A percentile compares a stretch with the other conserved stretches of the same genome.
These are phyloP conservation scores for Drosophila phalerata DNA, from an alignment of 2,888 invertebrate species.

Conservation along the genomic window DNA sequence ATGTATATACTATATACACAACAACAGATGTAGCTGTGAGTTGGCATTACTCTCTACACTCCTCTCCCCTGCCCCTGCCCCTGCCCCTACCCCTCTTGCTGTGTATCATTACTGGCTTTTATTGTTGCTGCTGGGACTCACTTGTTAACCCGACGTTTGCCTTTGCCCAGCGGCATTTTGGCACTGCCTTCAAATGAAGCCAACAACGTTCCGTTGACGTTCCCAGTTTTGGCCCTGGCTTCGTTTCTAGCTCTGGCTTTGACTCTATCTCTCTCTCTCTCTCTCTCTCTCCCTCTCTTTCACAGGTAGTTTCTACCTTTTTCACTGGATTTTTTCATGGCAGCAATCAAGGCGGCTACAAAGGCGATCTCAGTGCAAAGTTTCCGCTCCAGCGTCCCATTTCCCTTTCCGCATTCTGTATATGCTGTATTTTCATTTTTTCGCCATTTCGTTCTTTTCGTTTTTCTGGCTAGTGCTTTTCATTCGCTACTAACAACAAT, in stretches of 20 bases:
- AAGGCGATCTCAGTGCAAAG: constrained; percentile 62
- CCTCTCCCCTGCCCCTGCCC: background rate
- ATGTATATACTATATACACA: too few species aligned
- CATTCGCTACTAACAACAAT: constrained; percentile 11
- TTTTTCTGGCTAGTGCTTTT: constrained; percentile 22
- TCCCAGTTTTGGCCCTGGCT: constrained; percentile 1
- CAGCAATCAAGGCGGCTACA: constrained; percentile 73
- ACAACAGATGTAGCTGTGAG: constrained; percentile 38
- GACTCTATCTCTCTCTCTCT: background rate
- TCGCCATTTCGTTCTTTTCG: constrained; percentile 7
- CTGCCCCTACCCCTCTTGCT: background rate
- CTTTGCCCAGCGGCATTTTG: constrained; percentile 71
- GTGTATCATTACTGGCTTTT: constrained; percentile 58
- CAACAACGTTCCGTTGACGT: constrained; percentile 36
- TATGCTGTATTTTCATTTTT: background rate
- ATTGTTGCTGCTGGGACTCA: constrained; percentile 59
- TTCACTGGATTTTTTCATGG: constrained; percentile 54
- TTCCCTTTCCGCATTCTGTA: constrained; percentile 48
- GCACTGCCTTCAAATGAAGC: constrained; percentile 66
- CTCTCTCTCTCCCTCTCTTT: background rate
- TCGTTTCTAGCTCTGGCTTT: constrained; percentile 10
- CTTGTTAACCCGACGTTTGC: constrained; percentile 72
- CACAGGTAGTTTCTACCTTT: constrained; percentile 39
- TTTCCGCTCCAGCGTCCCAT: constrained; percentile 61
- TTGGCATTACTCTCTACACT: constrained; percentile 23